A percentile compares a stretch with the other conserved stretches of the same genome.
phyloP scores from a whole-genome alignment of 1,140 invertebrate genomes.

The Oryctes rhinoceros region DNA sequence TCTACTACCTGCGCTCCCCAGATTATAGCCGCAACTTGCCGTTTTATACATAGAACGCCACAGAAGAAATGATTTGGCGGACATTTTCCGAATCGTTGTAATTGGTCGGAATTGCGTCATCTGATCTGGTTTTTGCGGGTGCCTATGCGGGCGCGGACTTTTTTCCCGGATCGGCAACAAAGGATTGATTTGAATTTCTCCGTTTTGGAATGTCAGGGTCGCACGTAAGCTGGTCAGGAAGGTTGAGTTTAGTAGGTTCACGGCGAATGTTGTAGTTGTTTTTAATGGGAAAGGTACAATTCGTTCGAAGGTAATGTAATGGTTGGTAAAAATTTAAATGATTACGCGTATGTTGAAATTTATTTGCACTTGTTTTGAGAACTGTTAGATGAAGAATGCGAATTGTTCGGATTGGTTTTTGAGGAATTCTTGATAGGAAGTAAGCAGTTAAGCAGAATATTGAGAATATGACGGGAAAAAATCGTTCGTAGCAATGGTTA shows the following conservation, averaged over 20 bases:
- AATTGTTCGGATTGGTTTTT: too few relatives aligned
- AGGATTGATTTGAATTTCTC: conserved; percentile 8
- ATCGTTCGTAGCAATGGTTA: too few relatives aligned
- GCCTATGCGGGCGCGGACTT: not conserved
- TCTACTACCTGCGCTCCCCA: not conserved
- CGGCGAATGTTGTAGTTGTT: not conserved
- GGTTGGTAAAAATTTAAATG: too few relatives aligned
- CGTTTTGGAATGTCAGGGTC: conserved; percentile 3
- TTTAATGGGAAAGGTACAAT: not conserved
- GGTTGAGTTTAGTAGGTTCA: not conserved
- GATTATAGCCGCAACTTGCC: not conserved
- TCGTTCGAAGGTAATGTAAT: too few relatives aligned
- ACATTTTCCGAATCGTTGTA: not conserved
- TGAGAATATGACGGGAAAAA: too few relatives aligned
- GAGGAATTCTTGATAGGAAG: too few relatives aligned
- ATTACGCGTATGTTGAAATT: too few relatives aligned
- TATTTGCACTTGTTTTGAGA: too few relatives aligned
- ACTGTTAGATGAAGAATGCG: too few relatives aligned
- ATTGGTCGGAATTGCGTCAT: not conserved
- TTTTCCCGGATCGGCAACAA: not conserved
- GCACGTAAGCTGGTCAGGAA: not conserved
- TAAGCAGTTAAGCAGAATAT: too few relatives aligned
- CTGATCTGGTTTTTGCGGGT: not conserved
- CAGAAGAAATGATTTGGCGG: too few relatives aligned
- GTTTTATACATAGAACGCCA: too few relatives aligned